Evolutionary conservation across 2,113 vertebrate genomes (phyloP), one percentile per base, ranked within the genome.

Genomic region (Spea bombifrons): DNA sequence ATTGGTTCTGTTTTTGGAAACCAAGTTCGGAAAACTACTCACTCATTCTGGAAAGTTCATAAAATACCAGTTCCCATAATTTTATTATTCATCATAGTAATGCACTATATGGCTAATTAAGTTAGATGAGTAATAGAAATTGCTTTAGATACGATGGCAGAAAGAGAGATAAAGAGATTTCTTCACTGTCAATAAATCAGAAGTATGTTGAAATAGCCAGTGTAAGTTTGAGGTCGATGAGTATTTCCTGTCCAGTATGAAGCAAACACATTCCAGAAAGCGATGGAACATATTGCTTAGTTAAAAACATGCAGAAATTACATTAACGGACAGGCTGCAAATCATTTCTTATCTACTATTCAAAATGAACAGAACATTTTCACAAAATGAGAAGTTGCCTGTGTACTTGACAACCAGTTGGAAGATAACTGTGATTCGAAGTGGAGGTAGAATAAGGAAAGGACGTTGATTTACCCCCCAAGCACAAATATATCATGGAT

Each of bases 401-500:
- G 8, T 6, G 7, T 57, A 50, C 16, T 64, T 46, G 46, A 3
- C n/a, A 64, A 53, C 16, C 10, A 5, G 72, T 16, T 50, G 5
- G 7, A 74, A 50, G 10, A 63, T 57, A n/a, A 50, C 13, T 44
- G 6, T 5, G 50, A 52, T 52, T 52, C 6, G 9, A 78, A 7
- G 59, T 15, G 53, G 10, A 57, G 5, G 72, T 64, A 44, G 9
- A 49, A 53, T 46, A 63, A 13, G 75, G 30, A 17, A 10, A 52
- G 13, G 46, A 49, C 63, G 78, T 70, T 10, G 6, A 57, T 53
- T 13, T 93, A 98, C 97, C 94, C 87, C 84, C 92, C 95, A 84
- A 99, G 92, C 68, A 83, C 90, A 88, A 98, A 99, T 76, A 95
- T 90, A 87, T 92, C 94, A 85, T 96, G 95, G 88, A 98, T 94